These are phyloP conservation scores for rat (Rattus norvegicus) DNA, from an alignment of 2,113 vertebrate genomes.

Conservation along the genomic window GRCr8 NC_086021.1:71029501-71030000, in stretches of 20 bases:
- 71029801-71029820: background rate
- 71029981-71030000: background rate
- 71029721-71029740: background rate
- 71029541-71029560: background rate
- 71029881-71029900: background rate
- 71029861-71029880: conserved; percentile 30
- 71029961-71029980: conserved; percentile 5
- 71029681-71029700: background rate
- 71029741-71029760: background rate
- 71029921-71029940: conserved; percentile 11
- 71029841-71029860: conserved; percentile 14
- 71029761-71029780: background rate
- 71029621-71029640: conserved; percentile 25
- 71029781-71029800: background rate
- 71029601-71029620: background rate
- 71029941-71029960: background rate
- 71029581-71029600: background rate
- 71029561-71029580: conserved; percentile 8
- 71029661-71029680: background rate
- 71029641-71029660: background rate
- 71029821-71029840: background rate
- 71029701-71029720: conserved; percentile 17
- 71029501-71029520: background rate
- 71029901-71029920: background rate
- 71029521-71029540: background rate